phyloP scores from a whole-genome alignment of 2,797 vertebrate genomes.

The Urophycis tenuis region DNA sequence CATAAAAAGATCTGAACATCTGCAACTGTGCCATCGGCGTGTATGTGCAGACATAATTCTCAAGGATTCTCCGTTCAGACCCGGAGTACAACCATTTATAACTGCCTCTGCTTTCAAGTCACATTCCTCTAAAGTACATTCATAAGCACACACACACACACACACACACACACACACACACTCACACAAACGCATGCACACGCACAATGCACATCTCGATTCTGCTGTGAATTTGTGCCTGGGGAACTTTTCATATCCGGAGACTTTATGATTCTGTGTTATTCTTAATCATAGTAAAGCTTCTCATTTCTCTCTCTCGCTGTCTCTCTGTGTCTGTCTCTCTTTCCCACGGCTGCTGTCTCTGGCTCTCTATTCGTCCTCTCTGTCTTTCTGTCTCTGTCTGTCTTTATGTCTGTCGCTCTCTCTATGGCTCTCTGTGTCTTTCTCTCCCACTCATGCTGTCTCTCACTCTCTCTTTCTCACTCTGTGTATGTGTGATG shows the following conservation, averaged over 20 bases:
- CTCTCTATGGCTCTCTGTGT: neutral
- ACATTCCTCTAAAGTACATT: slow-evolving; percentile 33
- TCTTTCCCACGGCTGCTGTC: neutral
- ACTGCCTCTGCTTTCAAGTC: slow-evolving; percentile 36
- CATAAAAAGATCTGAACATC: slow-evolving; percentile 14
- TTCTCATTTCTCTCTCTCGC: neutral
- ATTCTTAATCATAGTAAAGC: slow-evolving; percentile 59
- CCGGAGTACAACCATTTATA: slow-evolving; percentile 48
- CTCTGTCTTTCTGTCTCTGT: neutral
- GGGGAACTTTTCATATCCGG: slow-evolving; percentile 70
- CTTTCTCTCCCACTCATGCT: too few species aligned
- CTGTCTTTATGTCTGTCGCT: neutral
- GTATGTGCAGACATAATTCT: slow-evolving; percentile 39
- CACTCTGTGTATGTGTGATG: neutral
- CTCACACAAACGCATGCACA: slow-evolving; percentile 14
- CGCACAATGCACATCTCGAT: slow-evolving; percentile 37
- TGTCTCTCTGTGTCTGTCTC: slow-evolving; percentile 7
- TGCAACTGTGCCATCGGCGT: slow-evolving; percentile 30
- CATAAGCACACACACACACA: slow-evolving; percentile 16
- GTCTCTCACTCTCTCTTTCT: too few species aligned
- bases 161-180: slow-evolving; percentile 13
- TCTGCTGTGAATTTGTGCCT: slow-evolving; percentile 46
- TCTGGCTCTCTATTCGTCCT: neutral
- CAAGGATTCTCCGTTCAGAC: slow-evolving; percentile 36
- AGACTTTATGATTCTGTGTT: slow-evolving; percentile 72